Conservation (phyloP, 2,888 invertebrate species). For the Melanotus villosus region DNA sequence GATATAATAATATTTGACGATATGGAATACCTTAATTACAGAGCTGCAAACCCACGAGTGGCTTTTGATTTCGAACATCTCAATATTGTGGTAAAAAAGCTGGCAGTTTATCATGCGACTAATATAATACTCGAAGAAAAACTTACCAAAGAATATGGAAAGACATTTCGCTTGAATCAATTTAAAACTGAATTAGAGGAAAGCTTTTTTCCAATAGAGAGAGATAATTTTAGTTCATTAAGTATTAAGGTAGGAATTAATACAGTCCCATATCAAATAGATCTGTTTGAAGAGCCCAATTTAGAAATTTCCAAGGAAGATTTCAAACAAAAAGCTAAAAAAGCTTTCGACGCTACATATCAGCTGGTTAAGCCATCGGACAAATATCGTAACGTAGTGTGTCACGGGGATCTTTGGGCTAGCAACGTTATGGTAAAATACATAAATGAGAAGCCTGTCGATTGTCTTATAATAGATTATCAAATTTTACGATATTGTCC, state of each 20-base stretch:
- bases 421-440: conserved; percentile 67
- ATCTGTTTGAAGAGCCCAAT: neutral
- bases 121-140: conserved; percentile 33
- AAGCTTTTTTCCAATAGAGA: neutral
- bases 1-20: conserved; percentile 29
- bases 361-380: conserved; percentile 62
- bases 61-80: conserved; percentile 21
- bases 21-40: neutral
- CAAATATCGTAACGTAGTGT: conserved; percentile 70
- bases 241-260: conserved; percentile 3
- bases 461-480: conserved; percentile 65
- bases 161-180: neutral
- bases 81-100: conserved; percentile 16
- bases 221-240: neutral
- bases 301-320: neutral
- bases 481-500: conserved; percentile 72
- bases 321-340: conserved; percentile 14
- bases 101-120: conserved; percentile 24
- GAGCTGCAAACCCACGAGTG: conserved; percentile 4
- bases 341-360: conserved; percentile 45
- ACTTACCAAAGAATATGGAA: neutral
- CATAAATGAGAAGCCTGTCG: conserved; percentile 48
- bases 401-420: conserved; percentile 77
- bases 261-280: conserved; percentile 12
- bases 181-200: conserved; percentile 28